Evolutionary conservation across 1,140 invertebrate species (phyloP).

Genomic region (Macrobrachium nipponense): DNA sequence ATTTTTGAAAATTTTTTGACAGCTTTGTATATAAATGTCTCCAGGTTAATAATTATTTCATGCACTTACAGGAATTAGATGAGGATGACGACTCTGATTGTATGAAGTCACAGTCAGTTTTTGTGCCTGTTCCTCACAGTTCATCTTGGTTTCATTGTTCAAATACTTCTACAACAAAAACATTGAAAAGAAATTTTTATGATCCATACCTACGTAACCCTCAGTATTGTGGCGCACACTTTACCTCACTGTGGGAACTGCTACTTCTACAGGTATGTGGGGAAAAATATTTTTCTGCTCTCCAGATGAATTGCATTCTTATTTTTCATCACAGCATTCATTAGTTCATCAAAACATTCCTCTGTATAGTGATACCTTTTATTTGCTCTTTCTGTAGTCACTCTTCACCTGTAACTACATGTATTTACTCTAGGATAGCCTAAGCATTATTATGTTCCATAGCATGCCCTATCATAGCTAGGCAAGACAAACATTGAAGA

Average conservation of each 20-base stretch:
- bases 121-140: no score
- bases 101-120: no score
- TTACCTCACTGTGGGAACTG: conserved; percentile 80
- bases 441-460: no score
- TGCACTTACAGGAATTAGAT: no score
- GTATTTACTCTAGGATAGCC: no score
- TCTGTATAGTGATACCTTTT: neutral
- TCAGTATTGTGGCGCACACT: conserved; percentile 80
- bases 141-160: conserved; percentile 37
- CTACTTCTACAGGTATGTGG: conserved; percentile 71
- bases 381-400: neutral
- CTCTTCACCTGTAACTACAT: neutral
- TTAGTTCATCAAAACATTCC: neutral
- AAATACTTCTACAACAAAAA: neutral
- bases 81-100: no score
- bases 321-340: neutral
- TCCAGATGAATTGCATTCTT: neutral
- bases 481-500: no score
- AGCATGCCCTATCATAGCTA: no score
- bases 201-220: conserved; percentile 86
- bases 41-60: no score
- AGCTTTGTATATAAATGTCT: no score
- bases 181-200: conserved; percentile 71
- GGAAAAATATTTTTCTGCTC: no score
- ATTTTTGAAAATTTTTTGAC: no score